phyloP scores from a whole-genome alignment of 2,113 vertebrate species.

The Urocolius indicus region DNA sequence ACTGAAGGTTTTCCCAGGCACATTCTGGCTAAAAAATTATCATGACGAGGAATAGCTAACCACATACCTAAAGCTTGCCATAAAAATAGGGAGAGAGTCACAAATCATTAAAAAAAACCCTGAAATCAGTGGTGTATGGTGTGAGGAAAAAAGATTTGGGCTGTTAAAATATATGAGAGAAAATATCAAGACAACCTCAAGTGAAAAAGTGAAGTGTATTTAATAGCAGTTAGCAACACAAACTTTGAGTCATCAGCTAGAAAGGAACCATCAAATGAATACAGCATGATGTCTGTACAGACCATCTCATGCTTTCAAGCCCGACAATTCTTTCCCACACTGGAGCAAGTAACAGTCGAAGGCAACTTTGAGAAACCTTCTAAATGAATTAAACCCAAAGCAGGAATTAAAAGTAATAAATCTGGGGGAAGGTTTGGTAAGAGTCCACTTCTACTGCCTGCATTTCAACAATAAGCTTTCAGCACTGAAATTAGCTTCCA shows the following conservation, averaged over 20 bases:
- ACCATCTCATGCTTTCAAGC: neutral
- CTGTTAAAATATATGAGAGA: neutral
- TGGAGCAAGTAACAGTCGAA: neutral
- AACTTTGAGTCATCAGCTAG: neutral
- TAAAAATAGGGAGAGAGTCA: neutral
- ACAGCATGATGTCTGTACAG: neutral
- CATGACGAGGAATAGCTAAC: neutral
- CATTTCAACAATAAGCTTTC: neutral
- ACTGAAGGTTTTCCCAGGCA: neutral
- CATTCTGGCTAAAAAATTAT: neutral
- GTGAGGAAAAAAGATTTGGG: neutral
- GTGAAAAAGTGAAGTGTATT: neutral
- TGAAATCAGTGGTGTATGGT: neutral
- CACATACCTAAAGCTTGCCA: neutral
- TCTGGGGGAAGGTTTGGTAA: accelerated
- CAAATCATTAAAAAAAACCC: neutral
- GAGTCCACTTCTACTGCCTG: neutral
- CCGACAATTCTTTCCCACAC: neutral
- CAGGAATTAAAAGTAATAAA: neutral
- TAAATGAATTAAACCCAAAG: neutral
- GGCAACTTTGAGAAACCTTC: neutral
- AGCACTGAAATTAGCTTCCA: neutral
- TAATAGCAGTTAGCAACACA: neutral
- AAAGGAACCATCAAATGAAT: neutral
- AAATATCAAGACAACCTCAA: neutral